A percentile compares a stretch with the other conserved stretches of the same genome.
phyloP scores from a whole-genome alignment of 2,888 invertebrate species.

The Mellilla xanthometata region DNA sequence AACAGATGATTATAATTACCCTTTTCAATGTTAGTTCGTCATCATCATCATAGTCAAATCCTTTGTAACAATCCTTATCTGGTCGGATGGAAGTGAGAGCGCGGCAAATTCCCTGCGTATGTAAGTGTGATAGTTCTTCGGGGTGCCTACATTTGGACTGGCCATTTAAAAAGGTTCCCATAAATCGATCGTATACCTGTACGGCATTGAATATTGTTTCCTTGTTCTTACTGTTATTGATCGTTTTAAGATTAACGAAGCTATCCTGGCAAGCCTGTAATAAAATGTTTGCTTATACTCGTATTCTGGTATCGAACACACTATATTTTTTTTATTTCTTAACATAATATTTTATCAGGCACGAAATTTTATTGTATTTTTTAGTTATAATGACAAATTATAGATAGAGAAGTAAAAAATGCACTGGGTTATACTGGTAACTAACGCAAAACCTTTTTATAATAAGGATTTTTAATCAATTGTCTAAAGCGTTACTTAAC shows the following conservation, averaged over 20 bases:
- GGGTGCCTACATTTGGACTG: slow-evolving; percentile 3
- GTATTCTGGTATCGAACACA: no score
- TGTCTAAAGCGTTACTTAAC: no score
- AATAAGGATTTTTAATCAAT: no score
- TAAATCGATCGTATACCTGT: neutral
- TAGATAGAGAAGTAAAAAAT: no score
- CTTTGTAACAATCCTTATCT: neutral
- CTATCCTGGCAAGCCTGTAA: neutral
- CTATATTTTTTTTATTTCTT: no score
- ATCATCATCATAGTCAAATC: neutral
- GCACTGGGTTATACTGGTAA: no score
- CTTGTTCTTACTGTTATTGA: slow-evolving; percentile 9
- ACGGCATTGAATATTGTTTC: neutral
- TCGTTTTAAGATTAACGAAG: neutral
- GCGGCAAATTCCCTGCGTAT: neutral
- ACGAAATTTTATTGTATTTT: no score
- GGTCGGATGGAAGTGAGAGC: neutral
- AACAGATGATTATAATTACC: neutral
- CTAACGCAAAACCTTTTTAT: no score
- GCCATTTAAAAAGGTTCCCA: neutral
- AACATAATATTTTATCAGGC: no score
- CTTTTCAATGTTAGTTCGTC: neutral
- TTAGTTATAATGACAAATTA: no score
- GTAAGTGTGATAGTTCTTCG: neutral
- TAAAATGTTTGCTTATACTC: neutral